Conservation (phyloP, 2,113 vertebrate genomes). For the Chionomys nivalis region DNA sequence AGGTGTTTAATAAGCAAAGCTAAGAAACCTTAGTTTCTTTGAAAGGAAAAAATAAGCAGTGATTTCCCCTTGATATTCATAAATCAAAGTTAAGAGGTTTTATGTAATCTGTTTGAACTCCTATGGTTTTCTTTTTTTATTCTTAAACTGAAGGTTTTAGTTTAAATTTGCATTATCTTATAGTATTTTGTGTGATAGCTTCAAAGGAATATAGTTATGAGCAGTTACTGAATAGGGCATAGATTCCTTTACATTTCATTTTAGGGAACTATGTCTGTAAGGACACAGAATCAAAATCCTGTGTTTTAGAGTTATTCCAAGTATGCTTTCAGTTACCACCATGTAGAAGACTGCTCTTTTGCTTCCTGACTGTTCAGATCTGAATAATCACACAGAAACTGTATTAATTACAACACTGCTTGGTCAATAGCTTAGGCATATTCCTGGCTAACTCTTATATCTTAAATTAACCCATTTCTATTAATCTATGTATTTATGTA, state of each 20-base stretch:
- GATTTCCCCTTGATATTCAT: background rate
- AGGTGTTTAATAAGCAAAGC: background rate
- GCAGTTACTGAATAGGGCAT: background rate
- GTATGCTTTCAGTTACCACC: background rate
- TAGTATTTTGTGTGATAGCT: background rate
- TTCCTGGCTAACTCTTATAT: too few relatives aligned
- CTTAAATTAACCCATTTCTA: too few relatives aligned
- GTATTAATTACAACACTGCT: too few relatives aligned
- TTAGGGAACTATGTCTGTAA: background rate
- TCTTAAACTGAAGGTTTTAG: background rate
- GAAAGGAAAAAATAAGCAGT: background rate
- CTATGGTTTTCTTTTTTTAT: background rate
- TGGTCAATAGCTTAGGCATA: too few relatives aligned
- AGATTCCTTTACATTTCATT: background rate
- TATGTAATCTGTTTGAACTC: background rate
- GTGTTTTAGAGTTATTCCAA: background rate
- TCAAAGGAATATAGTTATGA: background rate
- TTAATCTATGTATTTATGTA: too few relatives aligned
- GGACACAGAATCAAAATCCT: background rate
- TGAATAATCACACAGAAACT: too few relatives aligned
- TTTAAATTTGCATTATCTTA: constrained; percentile 10
- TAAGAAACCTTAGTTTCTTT: background rate
- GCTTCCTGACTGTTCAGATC: too few relatives aligned
- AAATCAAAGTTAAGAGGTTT: background rate
- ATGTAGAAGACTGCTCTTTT: too few relatives aligned